These are phyloP conservation scores for Muntiacus reevesi DNA, from an alignment of 2,113 vertebrate species.

Conservation along the genomic window DNA sequence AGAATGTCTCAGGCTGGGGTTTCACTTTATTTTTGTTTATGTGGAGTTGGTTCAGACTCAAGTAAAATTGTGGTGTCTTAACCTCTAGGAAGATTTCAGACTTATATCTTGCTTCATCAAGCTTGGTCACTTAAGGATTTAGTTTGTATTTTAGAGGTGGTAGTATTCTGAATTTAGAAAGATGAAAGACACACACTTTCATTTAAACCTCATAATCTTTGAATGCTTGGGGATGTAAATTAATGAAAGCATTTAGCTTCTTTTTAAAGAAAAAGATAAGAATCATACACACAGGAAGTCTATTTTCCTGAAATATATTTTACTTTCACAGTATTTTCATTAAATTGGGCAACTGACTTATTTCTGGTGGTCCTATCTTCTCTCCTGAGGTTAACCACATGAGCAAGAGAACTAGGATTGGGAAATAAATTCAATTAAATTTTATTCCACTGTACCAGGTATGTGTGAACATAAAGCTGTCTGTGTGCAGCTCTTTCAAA, in stretches of 20 bases:
- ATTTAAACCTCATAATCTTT: not conserved
- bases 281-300: not conserved
- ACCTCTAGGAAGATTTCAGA: constrained; percentile 18
- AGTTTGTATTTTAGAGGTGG: not conserved
- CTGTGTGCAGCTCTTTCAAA: not conserved
- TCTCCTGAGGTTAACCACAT: not conserved
- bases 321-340: not conserved
- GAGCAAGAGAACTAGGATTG: not conserved
- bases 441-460: not conserved
- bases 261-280: not conserved
- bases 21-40: constrained; percentile 58
- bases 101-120: not conserved
- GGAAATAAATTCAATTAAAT: not conserved
- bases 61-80: constrained; percentile 24
- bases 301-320: not conserved
- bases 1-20: constrained; percentile 3
- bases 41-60: constrained; percentile 10
- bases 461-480: not conserved
- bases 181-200: not conserved
- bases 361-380: not conserved
- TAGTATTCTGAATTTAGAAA: not conserved
- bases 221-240: not conserved
- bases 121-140: not conserved
- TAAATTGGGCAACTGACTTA: not conserved
- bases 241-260: not conserved